Evolutionary conservation across 2,797 vertebrate genomes (phyloP).

Genomic region (Leptodactylus fallax): DNA sequence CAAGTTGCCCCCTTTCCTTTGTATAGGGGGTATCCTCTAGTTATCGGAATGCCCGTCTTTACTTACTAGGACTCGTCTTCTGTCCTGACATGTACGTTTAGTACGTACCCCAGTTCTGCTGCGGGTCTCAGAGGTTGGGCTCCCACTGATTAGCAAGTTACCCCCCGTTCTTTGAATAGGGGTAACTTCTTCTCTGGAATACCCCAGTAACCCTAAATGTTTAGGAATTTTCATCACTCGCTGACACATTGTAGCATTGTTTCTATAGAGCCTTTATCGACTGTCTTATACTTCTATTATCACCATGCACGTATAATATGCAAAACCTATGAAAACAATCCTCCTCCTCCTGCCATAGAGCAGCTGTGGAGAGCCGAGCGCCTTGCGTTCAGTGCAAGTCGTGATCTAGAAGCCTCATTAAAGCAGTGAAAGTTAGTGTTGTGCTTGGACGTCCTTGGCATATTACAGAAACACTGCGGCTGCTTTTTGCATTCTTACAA

Average conservation of each 20-base stretch:
- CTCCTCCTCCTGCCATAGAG: not conserved
- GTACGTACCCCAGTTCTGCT: no score
- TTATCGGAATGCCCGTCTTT: no score
- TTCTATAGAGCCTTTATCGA: not conserved
- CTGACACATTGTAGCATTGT: not conserved
- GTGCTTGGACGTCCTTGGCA: not conserved
- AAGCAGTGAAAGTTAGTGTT: not conserved
- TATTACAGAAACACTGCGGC: not conserved
- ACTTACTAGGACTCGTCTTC: no score
- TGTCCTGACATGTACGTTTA: no score
- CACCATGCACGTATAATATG: not conserved
- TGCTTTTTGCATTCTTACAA: conserved; percentile 4
- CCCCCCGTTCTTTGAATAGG: no score
- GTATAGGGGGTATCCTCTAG: no score
- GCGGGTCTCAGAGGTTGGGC: no score
- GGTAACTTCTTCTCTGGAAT: no score
- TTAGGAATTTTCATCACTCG: no score
- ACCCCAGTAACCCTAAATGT: no score
- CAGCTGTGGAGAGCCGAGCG: not conserved
- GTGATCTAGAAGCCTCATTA: not conserved
- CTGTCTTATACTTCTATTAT: not conserved
- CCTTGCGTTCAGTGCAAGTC: not conserved
- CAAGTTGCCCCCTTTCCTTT: no score
- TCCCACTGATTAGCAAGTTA: no score
- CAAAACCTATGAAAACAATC: not conserved